Evolutionary conservation across 1,140 invertebrate species (phyloP).

Genomic region (Venturia canescens): DNA sequence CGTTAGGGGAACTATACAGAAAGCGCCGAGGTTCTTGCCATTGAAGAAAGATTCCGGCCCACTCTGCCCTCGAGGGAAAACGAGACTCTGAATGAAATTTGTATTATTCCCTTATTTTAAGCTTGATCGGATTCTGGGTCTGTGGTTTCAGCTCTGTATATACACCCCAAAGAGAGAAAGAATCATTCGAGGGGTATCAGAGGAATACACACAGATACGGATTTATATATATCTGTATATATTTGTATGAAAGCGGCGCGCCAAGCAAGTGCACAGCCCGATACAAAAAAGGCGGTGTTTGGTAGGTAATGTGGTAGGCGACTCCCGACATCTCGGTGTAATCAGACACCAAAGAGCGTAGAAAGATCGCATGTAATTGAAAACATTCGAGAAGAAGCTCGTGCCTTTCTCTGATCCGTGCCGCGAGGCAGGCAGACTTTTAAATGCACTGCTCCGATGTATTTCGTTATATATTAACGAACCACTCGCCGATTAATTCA

Average conservation of each 20-base stretch:
- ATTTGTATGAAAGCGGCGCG: constrained; percentile 37
- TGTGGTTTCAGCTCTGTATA: constrained; percentile 49
- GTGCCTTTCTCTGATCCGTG: constrained; percentile 67
- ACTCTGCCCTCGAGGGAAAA: background rate
- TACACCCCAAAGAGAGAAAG: constrained; percentile 8
- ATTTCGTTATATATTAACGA: constrained; percentile 22
- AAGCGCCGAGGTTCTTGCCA: too few species aligned
- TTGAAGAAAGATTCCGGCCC: background rate
- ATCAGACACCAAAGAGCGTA: constrained; percentile 72
- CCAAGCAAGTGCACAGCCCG: constrained; percentile 65
- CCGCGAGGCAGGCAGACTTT: constrained; percentile 57
- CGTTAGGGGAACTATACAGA: too few species aligned
- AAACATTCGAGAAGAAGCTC: constrained; percentile 66
- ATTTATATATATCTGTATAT: constrained; percentile 38
- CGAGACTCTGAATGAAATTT: constrained; percentile 34
- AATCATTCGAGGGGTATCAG: constrained; percentile 24
- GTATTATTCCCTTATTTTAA: constrained; percentile 67
- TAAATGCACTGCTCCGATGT: constrained; percentile 31
- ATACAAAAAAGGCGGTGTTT: constrained; percentile 25
- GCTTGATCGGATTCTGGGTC: constrained; percentile 62
- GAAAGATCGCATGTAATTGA: constrained; percentile 67
- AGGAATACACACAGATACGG: constrained; percentile 11
- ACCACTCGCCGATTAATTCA: constrained; percentile 4
- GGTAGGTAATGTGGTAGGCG: constrained; percentile 49
- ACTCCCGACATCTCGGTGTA: constrained; percentile 75